Conservation (phyloP, 2,888 invertebrate species). For the Hyposoter dolosus region DNA sequence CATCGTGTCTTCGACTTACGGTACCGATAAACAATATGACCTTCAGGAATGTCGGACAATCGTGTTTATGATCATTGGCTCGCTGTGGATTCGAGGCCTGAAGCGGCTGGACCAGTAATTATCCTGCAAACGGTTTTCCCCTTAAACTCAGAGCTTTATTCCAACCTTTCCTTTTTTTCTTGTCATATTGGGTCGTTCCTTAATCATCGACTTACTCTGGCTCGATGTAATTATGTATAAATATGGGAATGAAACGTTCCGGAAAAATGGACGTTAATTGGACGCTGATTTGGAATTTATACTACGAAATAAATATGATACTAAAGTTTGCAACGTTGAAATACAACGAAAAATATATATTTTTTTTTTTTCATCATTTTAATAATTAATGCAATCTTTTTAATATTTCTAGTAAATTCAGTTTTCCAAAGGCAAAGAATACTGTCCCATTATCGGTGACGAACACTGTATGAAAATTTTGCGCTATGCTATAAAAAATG, state of each 20-base stretch:
- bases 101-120: slow-evolving; percentile 20
- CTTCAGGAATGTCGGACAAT: slow-evolving; percentile 28
- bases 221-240: background rate
- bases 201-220: background rate
- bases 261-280: background rate
- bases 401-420: too few relatives aligned
- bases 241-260: background rate
- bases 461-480: too few relatives aligned
- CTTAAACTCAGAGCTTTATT: background rate
- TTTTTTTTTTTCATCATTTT: too few relatives aligned
- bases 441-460: too few relatives aligned
- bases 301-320: background rate
- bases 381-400: too few relatives aligned
- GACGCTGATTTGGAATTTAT: background rate
- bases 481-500: too few relatives aligned
- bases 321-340: too few relatives aligned
- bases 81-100: background rate
- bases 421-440: too few relatives aligned
- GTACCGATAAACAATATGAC: slow-evolving; percentile 43
- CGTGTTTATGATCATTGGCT: slow-evolving; percentile 14
- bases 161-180: background rate
- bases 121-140: background rate
- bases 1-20: background rate
- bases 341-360: too few relatives aligned
- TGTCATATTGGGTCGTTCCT: background rate